Base-by-base conservation (phyloP, 2,113 vertebrate genomes). In the Paedocypris sp. region DNA sequence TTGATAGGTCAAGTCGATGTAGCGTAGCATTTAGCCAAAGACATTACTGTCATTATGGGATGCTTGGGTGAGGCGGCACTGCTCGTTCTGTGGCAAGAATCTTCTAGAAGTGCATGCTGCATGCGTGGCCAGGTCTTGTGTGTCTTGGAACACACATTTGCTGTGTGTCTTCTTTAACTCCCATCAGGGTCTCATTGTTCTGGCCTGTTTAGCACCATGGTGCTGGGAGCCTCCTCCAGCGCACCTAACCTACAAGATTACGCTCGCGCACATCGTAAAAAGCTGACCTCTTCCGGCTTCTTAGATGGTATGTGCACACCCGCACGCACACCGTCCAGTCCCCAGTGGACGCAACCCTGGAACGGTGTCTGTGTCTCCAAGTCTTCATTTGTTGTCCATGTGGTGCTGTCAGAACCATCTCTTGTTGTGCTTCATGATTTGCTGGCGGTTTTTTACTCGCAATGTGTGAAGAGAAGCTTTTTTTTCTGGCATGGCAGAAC, bases 211-310 rank as follows among this genome's bases (percentile, higher is more conserved):
- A 91, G 91, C 85, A 86, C 87, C 86, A 88, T 90, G 73, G 88
- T 93, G 85, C 91, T 93, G 80, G 89, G 90, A 79, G 89, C 82
- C 81, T 93, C 91, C 83, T 93, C 91, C 84, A 92, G 90, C 72
- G 91, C 91, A 79, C 91, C 91, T 89, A 93, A 93, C 85, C 91
- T 93, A 80, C 91, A 92, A 83, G 91, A 93, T 87, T 93, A 92
- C 88, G 90, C 89, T 88, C 90, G 88, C 82, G 85, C 81, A 70
- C 90, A 91, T 85, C 91, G 90, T 90, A 93, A 91, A 92, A 93
- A 92, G 89, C 89, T 93, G 89, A 90, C 89, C 75, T 80, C 89
- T 81, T 85, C 90, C 87, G 90, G 82, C 89, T 91, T 89, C 87
- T 82, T 90, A 87, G 90, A 93, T 90, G 90, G 90, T 93, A 93